A percentile compares a stretch with the other conserved stretches of the same genome.
phyloP scores from a whole-genome alignment of 2,888 invertebrate genomes.

The Leptinotarsa peninsularis region DNA sequence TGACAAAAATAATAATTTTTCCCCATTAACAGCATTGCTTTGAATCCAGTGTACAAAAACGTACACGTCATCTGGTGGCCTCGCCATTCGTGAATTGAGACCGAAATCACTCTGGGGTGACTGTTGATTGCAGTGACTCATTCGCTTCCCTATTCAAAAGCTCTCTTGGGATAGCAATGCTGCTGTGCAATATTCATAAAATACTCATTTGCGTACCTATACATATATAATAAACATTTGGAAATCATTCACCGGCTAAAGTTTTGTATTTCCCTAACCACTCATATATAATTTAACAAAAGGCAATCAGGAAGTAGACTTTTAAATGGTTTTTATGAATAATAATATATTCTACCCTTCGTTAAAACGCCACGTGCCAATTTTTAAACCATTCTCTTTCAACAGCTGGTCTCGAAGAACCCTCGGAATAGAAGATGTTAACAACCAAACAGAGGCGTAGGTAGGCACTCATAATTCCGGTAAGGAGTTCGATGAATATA shows the following conservation, averaged over 20 bases:
- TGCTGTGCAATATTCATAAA: neutral
- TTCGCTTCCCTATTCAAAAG: too few species aligned
- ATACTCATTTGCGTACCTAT: neutral
- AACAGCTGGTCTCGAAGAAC: slow-evolving; percentile 25
- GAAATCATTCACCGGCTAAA: neutral
- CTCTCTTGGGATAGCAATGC: too few species aligned
- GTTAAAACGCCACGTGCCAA: slow-evolving; percentile 25
- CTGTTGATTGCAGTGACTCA: too few species aligned
- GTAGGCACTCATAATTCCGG: neutral
- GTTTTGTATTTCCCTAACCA: neutral
- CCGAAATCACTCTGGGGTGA: too few species aligned
- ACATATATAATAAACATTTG: neutral
- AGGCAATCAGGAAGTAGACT: slow-evolving; percentile 21
- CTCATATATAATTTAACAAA: neutral
- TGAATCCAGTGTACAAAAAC: too few species aligned
- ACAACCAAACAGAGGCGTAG: neutral
- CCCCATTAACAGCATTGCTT: too few species aligned
- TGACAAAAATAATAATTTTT: too few species aligned
- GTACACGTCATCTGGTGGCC: too few species aligned
- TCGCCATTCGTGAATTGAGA: too few species aligned
- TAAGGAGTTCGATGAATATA: neutral
- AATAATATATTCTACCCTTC: slow-evolving; percentile 16
- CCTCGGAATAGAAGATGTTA: neutral
- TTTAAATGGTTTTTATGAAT: slow-evolving; percentile 21
- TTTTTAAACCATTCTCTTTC: neutral